Evolutionary conservation across 1,140 invertebrate species (phyloP), one percentile per base, ranked within the genome.

Genomic region (Orchesella cincta): DNA sequence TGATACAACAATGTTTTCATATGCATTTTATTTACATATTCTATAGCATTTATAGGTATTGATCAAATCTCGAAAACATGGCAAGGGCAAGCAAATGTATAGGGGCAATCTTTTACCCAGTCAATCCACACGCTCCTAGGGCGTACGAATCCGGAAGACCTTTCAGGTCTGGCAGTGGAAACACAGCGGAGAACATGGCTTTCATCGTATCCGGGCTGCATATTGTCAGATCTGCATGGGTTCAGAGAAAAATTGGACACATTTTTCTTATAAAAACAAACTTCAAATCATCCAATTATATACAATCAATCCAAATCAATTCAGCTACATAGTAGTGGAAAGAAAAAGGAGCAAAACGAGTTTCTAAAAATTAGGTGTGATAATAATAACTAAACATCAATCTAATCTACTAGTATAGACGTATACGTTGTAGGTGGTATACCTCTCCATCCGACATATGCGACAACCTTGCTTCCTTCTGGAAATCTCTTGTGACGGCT

Each of bases 101-200:
- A n/a, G n/a, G n/a, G n/a, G 23, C n/a, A 18, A n/a, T 57, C 23
- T 26, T 57, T 35, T 78, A 79, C 80, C 80, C 80, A 23, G 74
- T 75, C 71, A 76, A 52, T 67, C 90, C 90, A 39, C 91, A 81
- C 57, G 88, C 80, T 51, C 90, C 90, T 29, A 91, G 83, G 1
- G 83, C 87, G 31, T 90, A 84, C 1, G 90, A 91, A n/a, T 85
- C 46, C 16, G 90, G 87, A 74, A 91, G 81, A 39, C 87, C 84
- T 36, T 83, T 86, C 36, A 89, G 81, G 76, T 91, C 87, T 36
- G 71, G 71, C 3, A 36, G n/a, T 39, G 71, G 71, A 26, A 23
- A 73, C 34, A 73, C 71, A 18, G 20, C 34, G 3, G 20, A 51
- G 23, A 73, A 73, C 28, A 73, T n/a, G 18, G 20, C 71, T 23